phyloP scores from a whole-genome alignment of 1,140 invertebrate genomes.

The Drosophila nasuta region DNA sequence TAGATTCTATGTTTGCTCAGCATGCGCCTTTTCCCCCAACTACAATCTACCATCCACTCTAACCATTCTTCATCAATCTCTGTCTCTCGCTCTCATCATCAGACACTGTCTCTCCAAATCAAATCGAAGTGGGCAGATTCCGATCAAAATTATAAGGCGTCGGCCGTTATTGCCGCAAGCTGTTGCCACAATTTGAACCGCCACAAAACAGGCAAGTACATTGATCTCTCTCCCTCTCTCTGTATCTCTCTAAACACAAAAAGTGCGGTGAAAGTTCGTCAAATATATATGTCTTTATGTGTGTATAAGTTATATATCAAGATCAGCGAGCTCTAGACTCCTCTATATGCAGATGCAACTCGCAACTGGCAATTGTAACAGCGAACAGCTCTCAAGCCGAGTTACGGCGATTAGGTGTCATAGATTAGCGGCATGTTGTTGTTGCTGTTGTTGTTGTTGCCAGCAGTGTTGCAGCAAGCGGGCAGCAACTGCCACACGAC shows the following conservation, averaged over 20 bases:
- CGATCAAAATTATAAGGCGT: constrained; percentile 56
- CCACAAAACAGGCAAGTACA: constrained; percentile 43
- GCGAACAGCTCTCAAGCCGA: neutral
- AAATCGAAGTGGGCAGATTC: constrained; percentile 42
- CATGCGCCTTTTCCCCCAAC: neutral
- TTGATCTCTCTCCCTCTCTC: constrained; percentile 39
- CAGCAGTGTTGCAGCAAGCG: constrained; percentile 37
- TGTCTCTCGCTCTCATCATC: neutral
- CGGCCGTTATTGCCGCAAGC: constrained; percentile 41
- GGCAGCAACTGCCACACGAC: constrained; percentile 3
- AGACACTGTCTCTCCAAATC: neutral
- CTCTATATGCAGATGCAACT: constrained; percentile 21
- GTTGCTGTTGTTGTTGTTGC: neutral
- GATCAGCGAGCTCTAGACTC: constrained; percentile 8
- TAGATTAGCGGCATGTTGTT: constrained; percentile 45
- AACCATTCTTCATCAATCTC: neutral
- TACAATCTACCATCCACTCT: neutral
- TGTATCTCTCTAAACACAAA: constrained; percentile 9
- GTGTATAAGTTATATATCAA: neutral
- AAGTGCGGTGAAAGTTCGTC: constrained; percentile 53
- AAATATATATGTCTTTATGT: constrained; percentile 23
- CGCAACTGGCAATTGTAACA: neutral
- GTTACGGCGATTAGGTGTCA: constrained; percentile 56
- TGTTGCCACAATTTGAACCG: constrained; percentile 35
- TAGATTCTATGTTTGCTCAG: constrained; percentile 41